Conservation (phyloP, 2,888 invertebrate species). For the Portevinia maculata region DNA sequence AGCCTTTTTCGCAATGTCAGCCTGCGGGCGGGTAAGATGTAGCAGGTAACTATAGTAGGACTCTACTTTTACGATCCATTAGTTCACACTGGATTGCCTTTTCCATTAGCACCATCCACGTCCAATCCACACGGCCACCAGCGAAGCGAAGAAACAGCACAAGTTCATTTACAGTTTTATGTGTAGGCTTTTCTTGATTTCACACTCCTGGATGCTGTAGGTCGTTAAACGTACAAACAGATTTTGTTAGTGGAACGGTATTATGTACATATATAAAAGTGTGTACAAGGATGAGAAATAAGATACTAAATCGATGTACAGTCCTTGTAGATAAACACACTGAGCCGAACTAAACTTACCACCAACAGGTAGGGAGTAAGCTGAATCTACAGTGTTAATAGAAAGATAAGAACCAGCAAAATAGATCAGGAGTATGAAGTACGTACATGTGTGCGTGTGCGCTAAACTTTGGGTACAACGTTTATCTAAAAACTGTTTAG, state of each 20-base stretch:
- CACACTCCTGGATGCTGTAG: slow-evolving; percentile 30
- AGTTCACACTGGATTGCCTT: slow-evolving; percentile 65
- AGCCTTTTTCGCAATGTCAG: slow-evolving; percentile 18
- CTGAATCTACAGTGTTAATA: slow-evolving; percentile 13
- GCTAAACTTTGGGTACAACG: no score
- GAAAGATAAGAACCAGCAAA: not conserved
- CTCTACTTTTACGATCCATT: slow-evolving; percentile 62
- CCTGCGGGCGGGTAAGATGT: slow-evolving; percentile 25
- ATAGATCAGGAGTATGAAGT: no score
- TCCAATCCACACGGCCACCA: slow-evolving; percentile 18
- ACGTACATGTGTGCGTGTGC: no score
- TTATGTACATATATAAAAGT: not conserved
- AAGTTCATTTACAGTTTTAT: slow-evolving; percentile 45
- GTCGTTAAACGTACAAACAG: slow-evolving; percentile 15
- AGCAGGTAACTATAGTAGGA: slow-evolving; percentile 8
- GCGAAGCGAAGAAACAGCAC: slow-evolving; percentile 26
- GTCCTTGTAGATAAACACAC: slow-evolving; percentile 5
- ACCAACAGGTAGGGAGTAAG: slow-evolving; percentile 1
- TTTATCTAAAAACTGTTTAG: no score
- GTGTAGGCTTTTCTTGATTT: slow-evolving; percentile 56
- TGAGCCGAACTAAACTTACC: slow-evolving; percentile 38
- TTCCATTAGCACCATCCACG: slow-evolving; percentile 68
- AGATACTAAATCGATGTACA: slow-evolving; percentile 54
- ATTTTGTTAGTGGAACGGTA: not conserved
- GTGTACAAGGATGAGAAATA: slow-evolving; percentile 28